phyloP scores from a whole-genome alignment of 2,888 invertebrate species.

The Conomelus anceps region DNA sequence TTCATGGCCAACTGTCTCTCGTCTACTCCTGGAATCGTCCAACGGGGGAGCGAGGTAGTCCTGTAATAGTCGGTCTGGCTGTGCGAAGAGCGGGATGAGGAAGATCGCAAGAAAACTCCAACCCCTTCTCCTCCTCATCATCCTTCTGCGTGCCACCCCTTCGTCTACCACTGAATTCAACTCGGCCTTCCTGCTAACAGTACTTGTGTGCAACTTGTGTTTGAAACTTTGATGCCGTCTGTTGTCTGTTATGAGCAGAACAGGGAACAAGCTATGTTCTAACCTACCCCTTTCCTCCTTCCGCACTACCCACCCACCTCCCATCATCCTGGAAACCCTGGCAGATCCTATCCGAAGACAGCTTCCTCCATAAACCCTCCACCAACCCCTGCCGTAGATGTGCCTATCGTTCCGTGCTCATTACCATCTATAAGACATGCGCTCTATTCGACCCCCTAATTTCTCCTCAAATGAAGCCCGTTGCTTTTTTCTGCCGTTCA shows the following conservation, averaged over 20 bases:
- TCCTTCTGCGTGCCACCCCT: not conserved
- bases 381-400: not conserved
- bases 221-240: not conserved
- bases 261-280: not conserved
- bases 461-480: not conserved
- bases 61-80: not conserved
- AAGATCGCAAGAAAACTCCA: not conserved
- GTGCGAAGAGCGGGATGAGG: not conserved
- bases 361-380: not conserved
- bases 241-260: not conserved
- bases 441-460: not conserved
- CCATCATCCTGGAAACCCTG: not conserved
- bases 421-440: not conserved
- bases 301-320: not conserved
- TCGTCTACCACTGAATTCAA: not conserved
- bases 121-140: not conserved
- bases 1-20: not conserved
- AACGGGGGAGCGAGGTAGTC: not conserved
- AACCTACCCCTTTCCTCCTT: not conserved
- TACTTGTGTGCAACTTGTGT: not conserved
- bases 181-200: not conserved
- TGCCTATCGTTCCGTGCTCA: not conserved
- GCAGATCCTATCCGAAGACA: not conserved
- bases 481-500: not conserved
- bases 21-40: not conserved